Percentiles rank a stretch among this genome's conserved stretches.
Conservation (phyloP, 2,797 vertebrate genomes). For the Poeciliopsis infans region DNA sequence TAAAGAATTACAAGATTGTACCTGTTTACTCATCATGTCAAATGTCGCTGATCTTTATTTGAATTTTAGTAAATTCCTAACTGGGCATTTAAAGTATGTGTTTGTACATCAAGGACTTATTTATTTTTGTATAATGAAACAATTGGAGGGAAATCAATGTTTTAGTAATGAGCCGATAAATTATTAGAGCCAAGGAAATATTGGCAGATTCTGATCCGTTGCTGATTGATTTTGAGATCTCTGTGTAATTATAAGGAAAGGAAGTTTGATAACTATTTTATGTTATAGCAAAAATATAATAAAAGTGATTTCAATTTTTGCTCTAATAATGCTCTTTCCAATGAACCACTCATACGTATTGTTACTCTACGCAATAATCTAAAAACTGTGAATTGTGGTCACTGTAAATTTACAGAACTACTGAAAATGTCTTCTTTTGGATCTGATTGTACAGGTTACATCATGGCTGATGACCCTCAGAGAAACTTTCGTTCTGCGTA, state of each 20-base stretch:
- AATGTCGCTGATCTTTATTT: neutral
- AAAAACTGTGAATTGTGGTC: neutral
- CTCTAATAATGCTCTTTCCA: neutral
- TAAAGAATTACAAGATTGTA: neutral
- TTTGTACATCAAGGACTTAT: neutral
- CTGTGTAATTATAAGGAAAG: neutral
- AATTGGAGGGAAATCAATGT: accelerated
- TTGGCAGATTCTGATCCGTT: neutral
- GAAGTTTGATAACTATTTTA: neutral
- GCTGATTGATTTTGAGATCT: neutral
- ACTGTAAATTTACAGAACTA: neutral
- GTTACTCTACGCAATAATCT: neutral
- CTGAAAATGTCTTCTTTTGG: neutral
- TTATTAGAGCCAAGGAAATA: neutral
- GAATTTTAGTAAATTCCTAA: neutral
- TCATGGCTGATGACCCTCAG: slow-evolving; percentile 95
- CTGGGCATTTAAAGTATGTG: neutral
- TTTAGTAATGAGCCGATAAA: neutral
- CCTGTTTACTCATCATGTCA: neutral
- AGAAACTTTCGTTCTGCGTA: slow-evolving; percentile 97
- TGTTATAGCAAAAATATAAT: neutral
- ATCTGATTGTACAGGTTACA: slow-evolving; percentile 42
- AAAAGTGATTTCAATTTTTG: neutral
- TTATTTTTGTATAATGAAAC: neutral
- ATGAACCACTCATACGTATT: neutral